These are phyloP conservation scores for Eupristina koningsbergeri DNA, from an alignment of 1,140 invertebrate species.

Conservation along the genomic window DNA sequence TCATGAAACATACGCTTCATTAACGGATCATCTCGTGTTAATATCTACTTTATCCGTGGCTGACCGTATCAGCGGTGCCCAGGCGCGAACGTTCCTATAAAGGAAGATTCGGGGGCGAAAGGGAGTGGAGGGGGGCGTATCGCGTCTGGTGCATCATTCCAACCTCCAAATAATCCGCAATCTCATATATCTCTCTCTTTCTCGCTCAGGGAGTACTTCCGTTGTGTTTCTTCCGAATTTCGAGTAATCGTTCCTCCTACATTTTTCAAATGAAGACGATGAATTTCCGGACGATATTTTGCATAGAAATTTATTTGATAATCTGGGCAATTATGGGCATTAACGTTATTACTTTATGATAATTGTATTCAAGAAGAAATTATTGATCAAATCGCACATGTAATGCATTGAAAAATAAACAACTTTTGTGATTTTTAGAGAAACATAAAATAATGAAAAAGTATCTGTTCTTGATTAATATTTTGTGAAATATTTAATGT, in stretches of 20 bases:
- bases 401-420: too few relatives aligned
- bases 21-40: slow-evolving; percentile 75
- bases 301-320: neutral
- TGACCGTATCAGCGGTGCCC: slow-evolving; percentile 51
- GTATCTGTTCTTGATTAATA: too few relatives aligned
- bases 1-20: slow-evolving; percentile 73
- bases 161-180: neutral
- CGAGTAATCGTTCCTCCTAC: neutral
- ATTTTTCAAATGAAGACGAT: neutral
- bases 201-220: neutral
- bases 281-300: neutral
- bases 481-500: too few relatives aligned
- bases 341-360: neutral
- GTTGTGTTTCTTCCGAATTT: neutral
- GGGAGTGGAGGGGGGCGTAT: too few relatives aligned
- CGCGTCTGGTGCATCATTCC: neutral
- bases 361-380: too few relatives aligned
- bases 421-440: too few relatives aligned
- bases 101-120: neutral
- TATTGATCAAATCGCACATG: neutral
- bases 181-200: neutral
- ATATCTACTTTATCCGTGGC: slow-evolving; percentile 72
- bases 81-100: slow-evolving; percentile 33
- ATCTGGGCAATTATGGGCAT: neutral
- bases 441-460: too few relatives aligned